Evolutionary conservation across 2,113 vertebrate species (phyloP).

Genomic region (Brachyhypopomus occidentalis): DNA sequence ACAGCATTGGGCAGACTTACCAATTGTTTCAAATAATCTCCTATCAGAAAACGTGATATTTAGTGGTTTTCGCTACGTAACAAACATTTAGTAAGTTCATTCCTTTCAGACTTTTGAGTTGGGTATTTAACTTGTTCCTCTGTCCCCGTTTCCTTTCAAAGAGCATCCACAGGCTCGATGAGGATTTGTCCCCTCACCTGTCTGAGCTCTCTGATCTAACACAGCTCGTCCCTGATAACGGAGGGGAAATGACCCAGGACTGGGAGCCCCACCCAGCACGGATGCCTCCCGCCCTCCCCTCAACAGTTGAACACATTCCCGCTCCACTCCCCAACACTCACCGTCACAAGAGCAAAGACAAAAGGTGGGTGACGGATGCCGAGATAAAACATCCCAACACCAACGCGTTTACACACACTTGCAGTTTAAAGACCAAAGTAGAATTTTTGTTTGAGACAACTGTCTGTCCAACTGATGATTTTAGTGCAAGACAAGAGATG

Average conservation of each 20-base stretch:
- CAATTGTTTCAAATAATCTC: too few relatives aligned
- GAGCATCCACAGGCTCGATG: constrained; percentile 63
- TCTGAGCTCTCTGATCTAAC: constrained; percentile 57
- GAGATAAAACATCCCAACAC: not conserved
- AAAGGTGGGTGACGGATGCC: constrained; percentile 61
- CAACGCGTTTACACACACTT: not conserved
- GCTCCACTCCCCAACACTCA: constrained; percentile 50
- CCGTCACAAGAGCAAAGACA: constrained; percentile 63
- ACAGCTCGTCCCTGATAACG: constrained; percentile 67
- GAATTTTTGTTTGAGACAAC: too few relatives aligned
- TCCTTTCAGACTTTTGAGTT: too few relatives aligned
- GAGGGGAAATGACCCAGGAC: constrained; percentile 53
- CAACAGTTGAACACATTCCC: constrained; percentile 56
- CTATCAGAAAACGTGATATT: too few relatives aligned
- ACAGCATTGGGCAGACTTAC: too few relatives aligned
- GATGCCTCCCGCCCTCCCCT: constrained; percentile 35
- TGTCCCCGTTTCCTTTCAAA: constrained; percentile 33
- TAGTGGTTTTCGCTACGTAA: too few relatives aligned
- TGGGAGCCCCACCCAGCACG: constrained; percentile 45
- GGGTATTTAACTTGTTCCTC: not conserved
- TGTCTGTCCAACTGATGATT: not conserved
- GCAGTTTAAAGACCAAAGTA: not conserved
- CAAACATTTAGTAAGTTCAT: not conserved
- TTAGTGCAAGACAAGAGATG: not conserved
- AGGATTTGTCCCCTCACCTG: constrained; percentile 57